phyloP scores from a whole-genome alignment of 2,113 vertebrate genomes.

The Centropus bengalensis region DNA sequence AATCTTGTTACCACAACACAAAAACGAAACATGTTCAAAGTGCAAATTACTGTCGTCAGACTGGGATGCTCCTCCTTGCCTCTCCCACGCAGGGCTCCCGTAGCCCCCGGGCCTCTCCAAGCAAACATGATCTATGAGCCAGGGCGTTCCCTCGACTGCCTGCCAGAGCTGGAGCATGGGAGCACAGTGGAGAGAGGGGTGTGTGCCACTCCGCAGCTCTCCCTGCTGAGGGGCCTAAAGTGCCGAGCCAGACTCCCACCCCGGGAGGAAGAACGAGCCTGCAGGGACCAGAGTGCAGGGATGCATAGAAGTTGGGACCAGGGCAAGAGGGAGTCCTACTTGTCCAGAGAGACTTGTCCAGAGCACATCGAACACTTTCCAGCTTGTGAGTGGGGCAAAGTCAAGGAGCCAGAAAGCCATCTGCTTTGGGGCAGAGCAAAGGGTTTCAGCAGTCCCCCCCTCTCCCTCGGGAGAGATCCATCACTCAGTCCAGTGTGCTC shows the following conservation, averaged over 20 bases:
- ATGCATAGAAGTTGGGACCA: slow-evolving; percentile 75
- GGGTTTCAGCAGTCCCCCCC: slow-evolving; percentile 5
- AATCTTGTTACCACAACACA: slow-evolving; percentile 83
- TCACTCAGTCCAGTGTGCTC: slow-evolving; percentile 53
- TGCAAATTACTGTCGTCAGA: slow-evolving; percentile 81
- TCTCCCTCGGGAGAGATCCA: slow-evolving; percentile 33
- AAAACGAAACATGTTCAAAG: slow-evolving; percentile 83
- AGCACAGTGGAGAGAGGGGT: slow-evolving; percentile 29
- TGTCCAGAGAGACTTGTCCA: slow-evolving; percentile 60
- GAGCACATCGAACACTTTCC: slow-evolving; percentile 46
- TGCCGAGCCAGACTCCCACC: slow-evolving; percentile 77
- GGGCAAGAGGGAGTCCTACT: slow-evolving; percentile 76
- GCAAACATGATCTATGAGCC: slow-evolving; percentile 73
- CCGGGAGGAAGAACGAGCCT: slow-evolving; percentile 71
- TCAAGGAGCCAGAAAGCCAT: slow-evolving; percentile 59
- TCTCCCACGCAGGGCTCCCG: slow-evolving; percentile 70
- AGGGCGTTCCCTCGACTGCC: slow-evolving; percentile 71
- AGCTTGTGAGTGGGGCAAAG: slow-evolving; percentile 23
- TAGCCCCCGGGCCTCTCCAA: slow-evolving; percentile 70
- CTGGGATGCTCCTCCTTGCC: slow-evolving; percentile 77
- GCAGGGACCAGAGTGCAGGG: slow-evolving; percentile 73
- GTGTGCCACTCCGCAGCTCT: slow-evolving; percentile 67
- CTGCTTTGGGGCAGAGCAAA: slow-evolving; percentile 47
- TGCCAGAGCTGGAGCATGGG: slow-evolving; percentile 64
- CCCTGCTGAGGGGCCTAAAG: slow-evolving; percentile 71